Percentiles rank a stretch among this genome's conserved stretches.
phyloP scores from a whole-genome alignment of 2,797 vertebrate genomes.

The Streptopelia turtur region DNA sequence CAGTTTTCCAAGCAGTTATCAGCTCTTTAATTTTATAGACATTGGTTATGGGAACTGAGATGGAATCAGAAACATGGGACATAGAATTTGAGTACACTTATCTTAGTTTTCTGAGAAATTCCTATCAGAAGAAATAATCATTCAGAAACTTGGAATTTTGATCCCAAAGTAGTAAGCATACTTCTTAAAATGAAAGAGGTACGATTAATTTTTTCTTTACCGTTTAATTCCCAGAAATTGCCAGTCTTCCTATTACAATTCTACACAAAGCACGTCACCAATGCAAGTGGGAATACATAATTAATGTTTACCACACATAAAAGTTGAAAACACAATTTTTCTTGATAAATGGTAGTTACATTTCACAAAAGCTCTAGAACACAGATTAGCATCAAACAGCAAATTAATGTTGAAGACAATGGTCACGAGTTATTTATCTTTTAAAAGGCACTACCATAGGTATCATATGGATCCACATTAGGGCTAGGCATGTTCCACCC shows the following conservation, averaged over 20 bases:
- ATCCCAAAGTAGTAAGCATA: not conserved
- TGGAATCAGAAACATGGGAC: not conserved
- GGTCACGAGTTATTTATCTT: not conserved
- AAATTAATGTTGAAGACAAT: not conserved
- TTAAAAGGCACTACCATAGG: constrained; percentile 84
- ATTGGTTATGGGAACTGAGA: not conserved
- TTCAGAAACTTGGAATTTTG: not conserved
- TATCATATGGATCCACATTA: constrained; percentile 96
- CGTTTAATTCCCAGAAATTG: not conserved
- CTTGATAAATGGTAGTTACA: not conserved
- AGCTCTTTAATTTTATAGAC: not conserved
- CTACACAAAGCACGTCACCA: not conserved
- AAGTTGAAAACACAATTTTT: not conserved
- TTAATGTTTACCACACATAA: not conserved
- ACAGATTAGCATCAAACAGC: not conserved
- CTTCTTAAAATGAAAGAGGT: not conserved
- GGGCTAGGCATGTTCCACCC: constrained; percentile 98
- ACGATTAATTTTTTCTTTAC: not conserved
- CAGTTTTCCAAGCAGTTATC: not conserved
- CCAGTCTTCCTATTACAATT: not conserved
- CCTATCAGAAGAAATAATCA: not conserved
- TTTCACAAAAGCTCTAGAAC: not conserved
- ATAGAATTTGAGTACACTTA: not conserved
- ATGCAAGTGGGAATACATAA: not conserved
- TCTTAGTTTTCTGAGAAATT: not conserved